These are phyloP conservation scores for Caenorhabditis afra DNA, from an alignment of 2,888 invertebrate species.

Conservation along the genomic window DNA sequence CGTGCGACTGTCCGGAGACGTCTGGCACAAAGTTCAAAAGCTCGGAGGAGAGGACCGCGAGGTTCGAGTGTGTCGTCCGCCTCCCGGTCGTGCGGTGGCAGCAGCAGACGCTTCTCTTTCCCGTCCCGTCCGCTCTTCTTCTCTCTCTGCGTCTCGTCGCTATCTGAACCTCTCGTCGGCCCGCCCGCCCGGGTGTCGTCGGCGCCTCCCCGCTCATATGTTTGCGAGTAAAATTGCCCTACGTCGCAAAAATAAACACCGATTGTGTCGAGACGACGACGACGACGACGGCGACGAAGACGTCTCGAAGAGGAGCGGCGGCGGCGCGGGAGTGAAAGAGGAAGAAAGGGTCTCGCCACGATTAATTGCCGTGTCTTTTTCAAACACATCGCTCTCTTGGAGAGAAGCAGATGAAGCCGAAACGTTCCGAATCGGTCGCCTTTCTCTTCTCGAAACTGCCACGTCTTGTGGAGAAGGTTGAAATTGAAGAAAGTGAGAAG, in stretches of 20 bases:
- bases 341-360: constrained; percentile 46
- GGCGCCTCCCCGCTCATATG: constrained; percentile 58
- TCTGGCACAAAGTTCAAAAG: constrained; percentile 19
- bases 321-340: constrained; percentile 38
- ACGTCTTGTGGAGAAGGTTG: constrained; percentile 20
- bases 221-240: constrained; percentile 60
- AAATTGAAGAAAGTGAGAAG: constrained; percentile 26
- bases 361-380: constrained; percentile 52
- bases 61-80: constrained; percentile 36
- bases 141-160: constrained; percentile 34
- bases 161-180: constrained; percentile 47
- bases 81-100: constrained; percentile 41
- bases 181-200: constrained; percentile 50
- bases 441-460: too few relatives aligned
- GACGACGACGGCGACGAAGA: constrained; percentile 45
- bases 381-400: constrained; percentile 11
- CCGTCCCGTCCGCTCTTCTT: not conserved
- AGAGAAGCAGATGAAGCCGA: constrained; percentile 10
- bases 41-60: too few relatives aligned
- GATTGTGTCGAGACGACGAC: constrained; percentile 48
- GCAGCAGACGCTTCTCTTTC: constrained; percentile 37
- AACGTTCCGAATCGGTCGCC: too few relatives aligned
- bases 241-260: constrained; percentile 60
- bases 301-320: constrained; percentile 35
- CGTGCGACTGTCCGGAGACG: too few relatives aligned